A percentile compares a stretch with the other conserved stretches of the same genome.
phyloP scores from a whole-genome alignment of 2,113 vertebrate species.

The Nibea albiflora region DNA sequence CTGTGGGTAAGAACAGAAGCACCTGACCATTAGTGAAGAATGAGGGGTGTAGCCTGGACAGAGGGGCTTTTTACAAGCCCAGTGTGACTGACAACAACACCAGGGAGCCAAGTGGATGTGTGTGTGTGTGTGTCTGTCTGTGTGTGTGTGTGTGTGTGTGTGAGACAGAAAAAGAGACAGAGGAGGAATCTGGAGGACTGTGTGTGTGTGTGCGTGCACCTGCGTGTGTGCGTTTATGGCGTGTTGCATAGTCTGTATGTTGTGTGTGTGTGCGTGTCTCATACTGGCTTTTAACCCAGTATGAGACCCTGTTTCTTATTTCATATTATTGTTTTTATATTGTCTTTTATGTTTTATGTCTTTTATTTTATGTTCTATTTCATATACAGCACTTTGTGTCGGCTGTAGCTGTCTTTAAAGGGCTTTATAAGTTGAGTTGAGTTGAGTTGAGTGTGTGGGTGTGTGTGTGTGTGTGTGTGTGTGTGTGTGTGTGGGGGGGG shows the following conservation, averaged over 20 bases:
- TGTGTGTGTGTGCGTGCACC: neutral
- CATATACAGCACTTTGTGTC: no score
- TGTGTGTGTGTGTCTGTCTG: slow-evolving; percentile 1
- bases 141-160: slow-evolving; percentile 26
- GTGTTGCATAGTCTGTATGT: slow-evolving; percentile 3
- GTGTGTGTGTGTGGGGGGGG: neutral
- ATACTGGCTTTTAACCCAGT: no score
- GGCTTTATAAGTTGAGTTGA: no score
- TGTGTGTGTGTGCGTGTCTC: no score
- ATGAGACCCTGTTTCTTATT: no score
- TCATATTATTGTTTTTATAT: no score
- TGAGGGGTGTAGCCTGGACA: slow-evolving; percentile 46
- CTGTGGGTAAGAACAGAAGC: slow-evolving; percentile 62
- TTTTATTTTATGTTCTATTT: no score
- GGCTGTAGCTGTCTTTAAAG: no score
- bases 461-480: no score
- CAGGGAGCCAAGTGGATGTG: slow-evolving; percentile 19
- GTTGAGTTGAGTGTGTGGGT: no score
- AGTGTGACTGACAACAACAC: slow-evolving; percentile 66
- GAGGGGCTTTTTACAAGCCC: slow-evolving; percentile 60
- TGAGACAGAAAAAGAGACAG: neutral
- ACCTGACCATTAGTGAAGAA: slow-evolving; percentile 68
- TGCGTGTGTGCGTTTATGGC: slow-evolving; percentile 30
- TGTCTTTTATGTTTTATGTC: no score
- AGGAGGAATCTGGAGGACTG: neutral